A percentile compares a stretch with the other conserved stretches of the same genome.
phyloP scores from a whole-genome alignment of 2,797 vertebrate species.

The Enoplosus armatus region DNA sequence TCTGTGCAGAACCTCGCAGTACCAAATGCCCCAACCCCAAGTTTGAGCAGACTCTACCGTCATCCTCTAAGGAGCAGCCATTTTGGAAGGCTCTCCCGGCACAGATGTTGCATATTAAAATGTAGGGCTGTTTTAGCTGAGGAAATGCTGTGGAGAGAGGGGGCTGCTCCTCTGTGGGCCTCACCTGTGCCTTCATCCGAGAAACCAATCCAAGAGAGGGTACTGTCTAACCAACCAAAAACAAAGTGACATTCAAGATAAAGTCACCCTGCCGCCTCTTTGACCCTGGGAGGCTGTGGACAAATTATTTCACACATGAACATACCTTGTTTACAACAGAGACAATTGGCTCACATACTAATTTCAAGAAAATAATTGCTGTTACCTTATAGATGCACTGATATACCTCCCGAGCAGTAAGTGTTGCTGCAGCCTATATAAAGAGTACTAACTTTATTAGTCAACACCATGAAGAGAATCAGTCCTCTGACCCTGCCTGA shows the following conservation, averaged over 20 bases:
- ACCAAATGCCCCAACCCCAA: constrained; percentile 86
- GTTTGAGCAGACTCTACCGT: constrained; percentile 87
- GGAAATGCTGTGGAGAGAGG: constrained; percentile 75
- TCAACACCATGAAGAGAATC: background rate
- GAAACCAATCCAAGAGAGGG: constrained; percentile 87
- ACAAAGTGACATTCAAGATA: constrained; percentile 90
- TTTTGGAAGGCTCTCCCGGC: constrained; percentile 89
- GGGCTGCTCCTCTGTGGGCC: constrained; percentile 82
- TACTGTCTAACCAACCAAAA: constrained; percentile 87
- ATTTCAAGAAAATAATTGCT: constrained; percentile 22
- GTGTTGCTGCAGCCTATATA: background rate
- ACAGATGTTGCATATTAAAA: constrained; percentile 93
- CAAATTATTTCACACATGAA: constrained; percentile 78
- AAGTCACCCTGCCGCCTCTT: constrained; percentile 85
- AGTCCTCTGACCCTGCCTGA: constrained; percentile 36
- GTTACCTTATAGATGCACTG: background rate
- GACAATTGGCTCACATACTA: constrained; percentile 26
- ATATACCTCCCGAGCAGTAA: background rate
- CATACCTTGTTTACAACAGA: constrained; percentile 75
- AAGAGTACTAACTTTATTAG: background rate
- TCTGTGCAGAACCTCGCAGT: constrained; percentile 88
- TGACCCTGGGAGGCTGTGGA: constrained; percentile 79
- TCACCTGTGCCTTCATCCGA: constrained; percentile 91
- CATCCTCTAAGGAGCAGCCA: constrained; percentile 90
- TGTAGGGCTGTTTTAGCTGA: constrained; percentile 85